phyloP scores from a whole-genome alignment of 2,113 vertebrate species.

The Tautogolabrus adspersus region DNA sequence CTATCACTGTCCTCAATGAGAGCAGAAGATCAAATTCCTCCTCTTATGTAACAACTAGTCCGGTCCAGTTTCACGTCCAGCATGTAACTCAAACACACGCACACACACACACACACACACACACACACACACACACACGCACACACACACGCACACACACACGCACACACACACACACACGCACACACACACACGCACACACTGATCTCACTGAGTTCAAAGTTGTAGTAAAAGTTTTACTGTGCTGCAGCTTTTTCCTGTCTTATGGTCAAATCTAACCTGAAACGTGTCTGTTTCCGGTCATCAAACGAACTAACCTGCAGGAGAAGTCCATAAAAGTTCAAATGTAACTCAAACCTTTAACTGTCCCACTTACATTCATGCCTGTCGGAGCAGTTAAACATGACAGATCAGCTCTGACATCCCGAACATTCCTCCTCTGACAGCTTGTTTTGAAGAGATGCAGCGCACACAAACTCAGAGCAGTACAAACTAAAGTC shows the following conservation, averaged over 20 bases:
- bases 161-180: too few relatives aligned
- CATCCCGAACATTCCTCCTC: background rate
- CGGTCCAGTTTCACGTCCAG: slow-evolving; percentile 3
- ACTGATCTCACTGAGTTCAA: background rate
- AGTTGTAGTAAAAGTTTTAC: slow-evolving; percentile 22
- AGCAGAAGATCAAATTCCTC: slow-evolving; percentile 30
- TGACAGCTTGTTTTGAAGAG: background rate
- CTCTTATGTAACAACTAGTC: slow-evolving; percentile 28
- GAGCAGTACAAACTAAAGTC: too few relatives aligned
- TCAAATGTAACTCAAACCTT: background rate
- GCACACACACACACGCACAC: background rate
- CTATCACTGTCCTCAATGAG: slow-evolving; percentile 6
- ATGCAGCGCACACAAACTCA: background rate
- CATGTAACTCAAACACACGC: background rate
- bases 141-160: background rate
- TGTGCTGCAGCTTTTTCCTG: too few relatives aligned
- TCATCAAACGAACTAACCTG: background rate
- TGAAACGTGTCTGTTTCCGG: background rate
- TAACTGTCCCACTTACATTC: background rate
- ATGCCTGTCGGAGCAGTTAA: too few relatives aligned
- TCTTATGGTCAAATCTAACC: background rate
- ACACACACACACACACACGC: background rate
- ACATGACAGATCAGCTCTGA: background rate
- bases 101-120: background rate
- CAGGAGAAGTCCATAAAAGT: background rate